Evolutionary conservation across 2,797 vertebrate species (phyloP).

Genomic region (Onychomys arenicola): DNA sequence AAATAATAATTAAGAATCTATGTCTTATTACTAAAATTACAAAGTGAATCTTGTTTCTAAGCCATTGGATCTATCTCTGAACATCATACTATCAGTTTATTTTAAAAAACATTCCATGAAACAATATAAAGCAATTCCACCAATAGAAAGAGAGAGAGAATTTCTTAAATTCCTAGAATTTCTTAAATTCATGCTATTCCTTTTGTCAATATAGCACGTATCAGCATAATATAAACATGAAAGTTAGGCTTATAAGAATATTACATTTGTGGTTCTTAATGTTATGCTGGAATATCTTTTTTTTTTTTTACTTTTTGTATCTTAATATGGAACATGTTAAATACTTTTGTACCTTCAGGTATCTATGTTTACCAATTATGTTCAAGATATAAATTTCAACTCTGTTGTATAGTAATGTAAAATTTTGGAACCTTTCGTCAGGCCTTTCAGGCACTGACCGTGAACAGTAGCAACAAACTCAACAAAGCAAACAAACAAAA

Average conservation of each 20-base stretch:
- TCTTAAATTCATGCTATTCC: not conserved
- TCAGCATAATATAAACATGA: not conserved
- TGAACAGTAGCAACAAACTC: not conserved
- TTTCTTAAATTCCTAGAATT: not conserved
- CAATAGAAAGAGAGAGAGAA: not conserved
- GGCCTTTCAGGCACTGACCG: not conserved
- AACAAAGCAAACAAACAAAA: not conserved
- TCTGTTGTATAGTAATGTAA: not conserved
- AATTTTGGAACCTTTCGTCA: not conserved
- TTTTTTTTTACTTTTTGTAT: not conserved
- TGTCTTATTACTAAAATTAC: not conserved
- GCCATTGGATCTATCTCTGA: not conserved
- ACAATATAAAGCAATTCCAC: not conserved
- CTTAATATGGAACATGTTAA: not conserved
- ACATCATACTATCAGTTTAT: not conserved
- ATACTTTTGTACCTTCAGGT: not conserved
- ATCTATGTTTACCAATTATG: not conserved
- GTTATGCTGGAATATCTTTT: not conserved
- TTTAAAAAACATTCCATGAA: not conserved
- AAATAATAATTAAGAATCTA: not conserved
- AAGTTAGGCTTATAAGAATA: not conserved
- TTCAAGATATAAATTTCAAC: not conserved
- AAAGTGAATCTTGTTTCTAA: not conserved
- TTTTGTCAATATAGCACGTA: not conserved
- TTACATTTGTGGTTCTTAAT: not conserved